These are phyloP conservation scores for Drosophila mettleri DNA, from an alignment of 2,888 invertebrate species.

Conservation along the genomic window DNA sequence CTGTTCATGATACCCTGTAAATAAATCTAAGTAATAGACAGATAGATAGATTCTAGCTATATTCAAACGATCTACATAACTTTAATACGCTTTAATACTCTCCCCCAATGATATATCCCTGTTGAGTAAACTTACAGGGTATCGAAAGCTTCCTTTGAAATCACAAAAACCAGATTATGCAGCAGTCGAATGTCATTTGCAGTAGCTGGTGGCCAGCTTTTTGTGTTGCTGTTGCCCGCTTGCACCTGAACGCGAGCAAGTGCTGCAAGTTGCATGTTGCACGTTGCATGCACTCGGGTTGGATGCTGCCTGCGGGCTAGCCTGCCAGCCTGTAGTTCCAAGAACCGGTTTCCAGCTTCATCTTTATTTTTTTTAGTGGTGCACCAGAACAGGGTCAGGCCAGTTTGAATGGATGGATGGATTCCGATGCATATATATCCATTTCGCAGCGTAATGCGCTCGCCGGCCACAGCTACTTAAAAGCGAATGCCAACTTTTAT, in stretches of 20 bases:
- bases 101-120: not conserved
- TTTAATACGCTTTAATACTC: not conserved
- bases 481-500: conserved; percentile 45
- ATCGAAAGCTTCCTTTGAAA: conserved; percentile 7
- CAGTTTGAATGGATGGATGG: conserved; percentile 61
- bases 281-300: conserved; percentile 1
- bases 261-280: conserved; percentile 47
- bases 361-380: conserved; percentile 44
- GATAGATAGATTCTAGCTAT: too few species aligned
- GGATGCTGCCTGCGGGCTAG: conserved; percentile 28
- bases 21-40: not conserved
- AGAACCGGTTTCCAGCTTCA: conserved; percentile 58
- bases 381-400: conserved; percentile 77
- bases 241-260: conserved; percentile 66
- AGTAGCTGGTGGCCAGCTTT: conserved; percentile 32
- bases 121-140: not conserved
- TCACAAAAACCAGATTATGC: conserved; percentile 49
- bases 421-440: conserved; percentile 40
- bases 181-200: conserved; percentile 37
- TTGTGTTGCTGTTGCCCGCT: conserved; percentile 29
- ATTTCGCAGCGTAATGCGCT: conserved; percentile 35
- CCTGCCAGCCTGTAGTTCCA: conserved; percentile 22
- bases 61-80: not conserved
- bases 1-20: not conserved
- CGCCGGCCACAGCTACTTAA: conserved; percentile 45